Evolutionary conservation across 2,888 invertebrate species (phyloP).

Genomic region (Drosophila greeni): DNA sequence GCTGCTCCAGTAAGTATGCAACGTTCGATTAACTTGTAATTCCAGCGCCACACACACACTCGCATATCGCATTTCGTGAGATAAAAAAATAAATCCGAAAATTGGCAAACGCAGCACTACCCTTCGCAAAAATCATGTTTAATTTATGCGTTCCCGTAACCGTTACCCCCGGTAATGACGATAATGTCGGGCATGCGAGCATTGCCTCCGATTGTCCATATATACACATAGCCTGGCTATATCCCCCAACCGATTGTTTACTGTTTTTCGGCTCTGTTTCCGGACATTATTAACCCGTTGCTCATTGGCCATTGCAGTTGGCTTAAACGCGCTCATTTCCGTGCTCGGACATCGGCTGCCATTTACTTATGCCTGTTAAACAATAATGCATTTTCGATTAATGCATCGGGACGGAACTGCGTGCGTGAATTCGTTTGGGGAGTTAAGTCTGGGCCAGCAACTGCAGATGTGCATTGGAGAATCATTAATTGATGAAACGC

Average conservation of each 20-base stretch:
- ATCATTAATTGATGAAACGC: constrained; percentile 27
- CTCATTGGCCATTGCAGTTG: constrained; percentile 24
- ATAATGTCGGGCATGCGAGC: constrained; percentile 31
- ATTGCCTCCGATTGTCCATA: constrained; percentile 12
- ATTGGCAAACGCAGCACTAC: constrained; percentile 15
- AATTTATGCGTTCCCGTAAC: constrained; percentile 33
- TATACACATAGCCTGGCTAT: neutral
- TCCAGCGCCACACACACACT: constrained; percentile 5
- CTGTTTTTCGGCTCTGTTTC: constrained; percentile 18
- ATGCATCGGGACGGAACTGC: constrained; percentile 9
- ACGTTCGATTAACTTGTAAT: constrained; percentile 41
- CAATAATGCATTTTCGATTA: constrained; percentile 39
- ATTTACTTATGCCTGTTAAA: constrained; percentile 45
- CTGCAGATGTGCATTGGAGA: constrained; percentile 16
- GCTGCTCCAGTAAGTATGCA: constrained; percentile 55
- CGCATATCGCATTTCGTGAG: neutral
- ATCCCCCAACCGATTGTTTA: constrained; percentile 14
- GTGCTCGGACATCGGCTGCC: constrained; percentile 12
- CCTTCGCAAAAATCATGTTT: constrained; percentile 16
- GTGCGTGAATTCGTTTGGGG: neutral
- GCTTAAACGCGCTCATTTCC: constrained; percentile 24
- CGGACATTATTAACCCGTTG: constrained; percentile 16
- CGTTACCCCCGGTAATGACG: constrained; percentile 30
- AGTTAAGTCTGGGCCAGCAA: neutral
- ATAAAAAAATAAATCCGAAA: constrained; percentile 12